A percentile compares a stretch with the other conserved stretches of the same genome.
Conservation (phyloP, 2,113 vertebrate genomes). For the Toxostoma redivivum region DNA sequence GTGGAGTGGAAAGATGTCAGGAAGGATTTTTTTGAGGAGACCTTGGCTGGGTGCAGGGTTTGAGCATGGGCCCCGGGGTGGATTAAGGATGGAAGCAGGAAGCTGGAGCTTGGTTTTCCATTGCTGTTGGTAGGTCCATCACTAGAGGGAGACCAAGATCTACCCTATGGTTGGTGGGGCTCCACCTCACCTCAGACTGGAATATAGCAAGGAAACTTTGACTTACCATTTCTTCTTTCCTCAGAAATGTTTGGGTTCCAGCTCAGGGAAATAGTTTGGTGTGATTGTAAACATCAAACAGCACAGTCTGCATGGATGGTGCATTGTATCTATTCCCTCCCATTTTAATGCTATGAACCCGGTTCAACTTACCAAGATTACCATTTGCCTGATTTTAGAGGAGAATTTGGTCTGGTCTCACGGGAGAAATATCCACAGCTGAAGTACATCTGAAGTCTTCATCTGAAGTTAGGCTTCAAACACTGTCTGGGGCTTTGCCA, state of each 20-base stretch:
- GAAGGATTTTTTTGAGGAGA: neutral
- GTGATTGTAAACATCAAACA: neutral
- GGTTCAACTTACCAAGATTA: neutral
- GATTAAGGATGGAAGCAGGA: accelerated
- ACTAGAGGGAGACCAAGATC: constrained; percentile 48
- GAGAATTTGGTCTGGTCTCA: neutral
- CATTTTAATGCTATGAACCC: neutral
- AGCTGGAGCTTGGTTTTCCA: neutral
- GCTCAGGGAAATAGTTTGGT: neutral
- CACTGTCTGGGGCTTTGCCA: neutral
- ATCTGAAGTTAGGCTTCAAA: neutral
- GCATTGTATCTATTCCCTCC: neutral
- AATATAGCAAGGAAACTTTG: neutral
- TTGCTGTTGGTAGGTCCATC: neutral
- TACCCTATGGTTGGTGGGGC: neutral
- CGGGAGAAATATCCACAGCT: neutral
- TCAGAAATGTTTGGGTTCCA: neutral
- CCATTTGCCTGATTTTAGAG: neutral
- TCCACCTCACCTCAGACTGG: neutral
- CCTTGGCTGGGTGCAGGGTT: neutral
- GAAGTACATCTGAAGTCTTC: neutral
- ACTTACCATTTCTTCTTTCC: neutral
- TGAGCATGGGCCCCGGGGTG: neutral
- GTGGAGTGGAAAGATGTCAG: neutral
- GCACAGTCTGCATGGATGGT: neutral